Evolutionary conservation across 1,140 invertebrate genomes (phyloP).

Genomic region (Microplitis mediator): DNA sequence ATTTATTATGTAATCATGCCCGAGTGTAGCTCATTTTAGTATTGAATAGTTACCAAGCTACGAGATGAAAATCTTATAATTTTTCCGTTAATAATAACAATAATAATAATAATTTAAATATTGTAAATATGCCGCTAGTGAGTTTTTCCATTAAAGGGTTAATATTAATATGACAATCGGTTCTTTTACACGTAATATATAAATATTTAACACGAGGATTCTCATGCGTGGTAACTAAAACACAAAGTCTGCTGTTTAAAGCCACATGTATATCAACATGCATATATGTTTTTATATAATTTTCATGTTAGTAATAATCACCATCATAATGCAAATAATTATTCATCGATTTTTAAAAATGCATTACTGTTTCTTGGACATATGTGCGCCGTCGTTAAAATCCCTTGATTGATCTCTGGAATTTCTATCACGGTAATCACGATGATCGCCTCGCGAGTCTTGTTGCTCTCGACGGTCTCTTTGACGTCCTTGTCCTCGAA

Average conservation of each 20-base stretch:
- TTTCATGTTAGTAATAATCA: slow-evolving; percentile 3
- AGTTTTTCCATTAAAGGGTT: not conserved
- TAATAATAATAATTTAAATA: too few relatives aligned
- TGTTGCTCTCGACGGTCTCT: slow-evolving; percentile 45
- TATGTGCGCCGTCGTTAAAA: slow-evolving; percentile 25
- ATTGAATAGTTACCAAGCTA: too few relatives aligned
- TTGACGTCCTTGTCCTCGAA: slow-evolving; percentile 47
- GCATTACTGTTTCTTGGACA: slow-evolving; percentile 30
- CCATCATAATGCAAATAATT: not conserved
- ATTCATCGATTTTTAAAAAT: slow-evolving; percentile 2
- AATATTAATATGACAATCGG: not conserved
- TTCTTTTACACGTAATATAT: not conserved
- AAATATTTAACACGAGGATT: not conserved
- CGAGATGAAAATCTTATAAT: too few relatives aligned
- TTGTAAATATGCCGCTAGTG: too few relatives aligned
- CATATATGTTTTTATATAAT: not conserved
- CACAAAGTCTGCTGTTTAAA: slow-evolving; percentile 30
- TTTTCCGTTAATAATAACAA: too few relatives aligned
- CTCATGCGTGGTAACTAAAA: slow-evolving; percentile 22
- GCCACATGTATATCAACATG: slow-evolving; percentile 19
- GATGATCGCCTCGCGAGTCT: slow-evolving; percentile 44
- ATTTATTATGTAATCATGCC: too few relatives aligned
- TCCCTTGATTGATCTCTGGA: slow-evolving; percentile 44
- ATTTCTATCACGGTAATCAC: slow-evolving; percentile 49
- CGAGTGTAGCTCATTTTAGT: too few relatives aligned